Base-by-base conservation (phyloP, 1,140 invertebrate genomes). In the Dreissena rostriformis region DNA sequence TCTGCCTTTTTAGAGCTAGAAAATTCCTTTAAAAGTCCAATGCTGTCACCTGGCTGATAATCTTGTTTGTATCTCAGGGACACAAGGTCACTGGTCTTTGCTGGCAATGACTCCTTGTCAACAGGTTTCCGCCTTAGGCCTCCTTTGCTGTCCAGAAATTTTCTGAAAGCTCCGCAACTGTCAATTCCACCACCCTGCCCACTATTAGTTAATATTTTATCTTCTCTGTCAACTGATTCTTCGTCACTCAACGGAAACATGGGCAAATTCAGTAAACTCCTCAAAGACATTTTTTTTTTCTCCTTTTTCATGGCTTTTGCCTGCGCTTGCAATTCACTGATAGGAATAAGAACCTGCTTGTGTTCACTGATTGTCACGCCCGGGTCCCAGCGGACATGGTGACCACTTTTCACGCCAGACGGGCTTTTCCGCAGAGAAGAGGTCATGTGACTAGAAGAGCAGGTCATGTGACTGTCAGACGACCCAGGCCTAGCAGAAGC, bases 341-440 rank as follows among this genome's bases (percentile, higher is more conserved):
- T n/a, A n/a, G 57, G 57, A 61, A 61, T 61, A 19, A 61, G 22
- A 2, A 19, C 17, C 49, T 49, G 11, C 15, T 74, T 57, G 19
- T 57, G 26, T 19, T 63, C 17, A 52, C 71, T 74, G 51, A 66
- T 74, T 29, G 66, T 70, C 71, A 82, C 79, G 10, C 70, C 79
- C 26, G 79, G 79, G 12, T 70, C 79, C 79, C 79, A 82, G 55
- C 79, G 57, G 1, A 82, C 79, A 74, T 82, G 79, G 66, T 82
- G 79, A 1, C 79, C 71, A 66, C 67, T 82, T 55, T 72, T 73
- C 1, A 82, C 19, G 11, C 76, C 76, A 26, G 79, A 82, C 26
- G 79, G 79, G 49, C 79, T 82, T 51, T 82, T 82, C 39, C 79
- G 71, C 55, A 82, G 61, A 7, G 79, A 82, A 65, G 79, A 82